Base-by-base conservation (phyloP, 2,888 invertebrate genomes). In the Tortrix viridana region DNA sequence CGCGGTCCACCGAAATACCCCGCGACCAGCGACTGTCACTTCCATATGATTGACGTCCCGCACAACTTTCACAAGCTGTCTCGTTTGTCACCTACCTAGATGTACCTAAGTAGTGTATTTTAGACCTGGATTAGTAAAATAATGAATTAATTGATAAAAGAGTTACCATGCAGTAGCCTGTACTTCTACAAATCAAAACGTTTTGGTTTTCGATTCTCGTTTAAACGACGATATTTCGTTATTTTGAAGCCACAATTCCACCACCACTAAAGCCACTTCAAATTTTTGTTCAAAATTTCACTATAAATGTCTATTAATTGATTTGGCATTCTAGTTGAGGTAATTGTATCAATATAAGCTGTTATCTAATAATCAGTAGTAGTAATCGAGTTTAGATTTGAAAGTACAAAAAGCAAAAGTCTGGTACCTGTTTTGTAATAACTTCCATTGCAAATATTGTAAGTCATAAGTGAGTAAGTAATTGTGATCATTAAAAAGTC, bases 161-260 rank as follows among this genome's bases (percentile, higher is more conserved):
- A n/a, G 41, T 7, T 12, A 16, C 14, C 16, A 41, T 41, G 16
- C n/a, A 14, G 5, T 12, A 12, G 23, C 32, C 32, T 49, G 26
- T 64, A 60, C 23, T 55, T 60, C 44, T 54, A 49, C 37, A 44
- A 20, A 38, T 54, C 49, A 47, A 41, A 57, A 57, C 62, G 48
- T 58, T 63, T 58, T 63, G 41, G 53, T 37, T 52, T 63, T 63
- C 53, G 41, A 58, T 52, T 53, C 18, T 26, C 9, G n/a, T 41
- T 37, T n/a, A 3, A 46, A 26, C 5, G n/a, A 52, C 7, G 23
- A 20, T 49, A 19, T 12, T 23, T 50, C 5, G 38, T 41, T 41
- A 41, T 41, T 41, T 5, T n/a, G 14, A 4, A 32, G n/a, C n/a
- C 9, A 32, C 2, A 6, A 3, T 12, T 6, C n/a, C n/a, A n/a